phyloP scores from a whole-genome alignment of 2,797 vertebrate species.

The Onychomys arenicola region DNA sequence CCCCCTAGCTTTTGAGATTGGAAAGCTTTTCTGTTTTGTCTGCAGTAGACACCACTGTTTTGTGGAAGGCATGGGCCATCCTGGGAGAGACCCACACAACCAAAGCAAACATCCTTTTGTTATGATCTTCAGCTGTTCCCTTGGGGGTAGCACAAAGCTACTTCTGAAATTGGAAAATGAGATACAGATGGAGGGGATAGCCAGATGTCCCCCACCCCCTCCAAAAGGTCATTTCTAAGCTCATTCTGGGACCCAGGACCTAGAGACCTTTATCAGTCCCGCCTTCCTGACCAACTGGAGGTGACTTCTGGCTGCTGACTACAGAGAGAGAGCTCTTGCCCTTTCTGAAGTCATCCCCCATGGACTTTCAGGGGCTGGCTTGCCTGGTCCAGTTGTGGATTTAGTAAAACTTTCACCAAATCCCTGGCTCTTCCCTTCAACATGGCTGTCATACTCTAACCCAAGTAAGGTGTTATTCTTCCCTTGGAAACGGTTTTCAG shows the following conservation, averaged over 20 bases:
- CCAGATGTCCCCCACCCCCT: not conserved
- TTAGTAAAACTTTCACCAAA: not conserved
- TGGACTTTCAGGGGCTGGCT: not conserved
- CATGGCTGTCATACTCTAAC: not conserved
- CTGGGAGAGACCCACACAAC: not conserved
- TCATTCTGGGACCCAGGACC: not conserved
- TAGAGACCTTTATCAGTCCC: not conserved
- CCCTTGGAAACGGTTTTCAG: not conserved
- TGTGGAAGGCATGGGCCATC: not conserved
- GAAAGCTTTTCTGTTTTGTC: not conserved
- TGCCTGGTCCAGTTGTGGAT: not conserved
- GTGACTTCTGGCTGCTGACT: not conserved
- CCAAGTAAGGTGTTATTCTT: not conserved
- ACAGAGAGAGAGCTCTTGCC: not conserved
- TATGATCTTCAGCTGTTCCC: not conserved
- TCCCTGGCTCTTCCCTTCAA: not conserved
- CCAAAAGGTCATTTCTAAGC: slow-evolving; percentile 5
- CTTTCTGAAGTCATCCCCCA: not conserved
- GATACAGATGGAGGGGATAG: not conserved
- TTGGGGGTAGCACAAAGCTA: not conserved
- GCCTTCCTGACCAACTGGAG: not conserved
- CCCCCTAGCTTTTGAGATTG: too few species aligned
- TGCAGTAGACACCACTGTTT: not conserved
- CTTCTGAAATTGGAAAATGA: not conserved
- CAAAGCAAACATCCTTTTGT: not conserved